Conservation (phyloP, 2,113 vertebrate species). For the Eubucco bourcierii region DNA sequence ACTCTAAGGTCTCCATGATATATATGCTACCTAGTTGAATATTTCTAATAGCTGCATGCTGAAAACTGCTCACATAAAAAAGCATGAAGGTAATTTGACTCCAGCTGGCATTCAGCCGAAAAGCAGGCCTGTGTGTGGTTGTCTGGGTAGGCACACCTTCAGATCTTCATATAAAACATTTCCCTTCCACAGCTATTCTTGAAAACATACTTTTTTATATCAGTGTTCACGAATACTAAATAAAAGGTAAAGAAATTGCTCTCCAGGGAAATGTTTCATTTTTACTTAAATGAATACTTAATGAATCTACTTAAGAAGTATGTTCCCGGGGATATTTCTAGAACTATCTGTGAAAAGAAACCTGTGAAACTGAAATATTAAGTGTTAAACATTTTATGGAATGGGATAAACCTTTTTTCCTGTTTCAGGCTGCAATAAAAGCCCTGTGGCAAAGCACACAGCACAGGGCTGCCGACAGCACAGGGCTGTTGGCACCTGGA, state of each 20-base stretch:
- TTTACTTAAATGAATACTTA: conserved; percentile 55
- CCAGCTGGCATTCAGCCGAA: not conserved
- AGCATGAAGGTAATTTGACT: not conserved
- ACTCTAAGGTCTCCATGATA: not conserved
- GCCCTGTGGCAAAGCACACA: not conserved
- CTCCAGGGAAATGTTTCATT: conserved; percentile 12
- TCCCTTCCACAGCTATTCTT: not conserved
- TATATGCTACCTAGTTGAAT: not conserved
- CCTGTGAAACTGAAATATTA: conserved; percentile 35
- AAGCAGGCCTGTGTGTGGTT: not conserved
- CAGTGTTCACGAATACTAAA: not conserved
- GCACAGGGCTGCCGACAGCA: fast-evolving
- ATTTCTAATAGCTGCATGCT: not conserved
- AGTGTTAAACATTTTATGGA: conserved; percentile 4
- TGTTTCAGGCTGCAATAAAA: not conserved
- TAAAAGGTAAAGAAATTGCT: conserved; percentile 29
- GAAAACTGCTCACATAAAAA: not conserved
- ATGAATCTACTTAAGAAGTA: conserved; percentile 41
- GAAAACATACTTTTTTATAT: not conserved
- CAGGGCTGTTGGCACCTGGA: fast-evolving
- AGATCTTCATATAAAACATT: not conserved
- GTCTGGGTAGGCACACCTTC: not conserved
- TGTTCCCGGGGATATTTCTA: conserved; percentile 24
- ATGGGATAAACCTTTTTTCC: not conserved
- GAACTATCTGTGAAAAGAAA: conserved; percentile 14